A percentile compares a stretch with the other conserved stretches of the same genome.
Evolutionary conservation across 1,140 invertebrate genomes (phyloP).

Genomic region (Drosophila subobscura): DNA sequence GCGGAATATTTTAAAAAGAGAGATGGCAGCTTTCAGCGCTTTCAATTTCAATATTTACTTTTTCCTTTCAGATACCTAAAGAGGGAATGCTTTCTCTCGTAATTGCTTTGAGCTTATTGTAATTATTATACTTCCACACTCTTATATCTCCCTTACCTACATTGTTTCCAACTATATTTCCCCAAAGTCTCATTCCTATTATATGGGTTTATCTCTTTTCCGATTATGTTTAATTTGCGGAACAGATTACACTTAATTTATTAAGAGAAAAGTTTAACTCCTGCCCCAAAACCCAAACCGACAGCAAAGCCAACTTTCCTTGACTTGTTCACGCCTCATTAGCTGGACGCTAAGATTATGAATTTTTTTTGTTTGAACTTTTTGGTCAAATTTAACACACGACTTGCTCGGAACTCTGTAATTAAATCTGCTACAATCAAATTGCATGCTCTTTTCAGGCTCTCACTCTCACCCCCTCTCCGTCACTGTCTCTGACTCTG

Average conservation of each 20-base stretch:
- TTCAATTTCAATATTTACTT: background rate
- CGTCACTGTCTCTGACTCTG: background rate
- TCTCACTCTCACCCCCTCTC: background rate
- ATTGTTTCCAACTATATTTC: slow-evolving; percentile 3
- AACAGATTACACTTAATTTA: slow-evolving; percentile 65
- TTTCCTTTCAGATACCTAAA: background rate
- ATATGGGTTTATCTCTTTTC: slow-evolving; percentile 7
- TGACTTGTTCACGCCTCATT: slow-evolving; percentile 52
- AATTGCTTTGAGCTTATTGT: too few relatives aligned
- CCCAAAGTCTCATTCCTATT: background rate
- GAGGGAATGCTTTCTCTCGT: background rate
- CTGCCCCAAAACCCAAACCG: background rate
- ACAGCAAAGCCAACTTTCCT: background rate
- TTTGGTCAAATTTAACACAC: slow-evolving; percentile 51
- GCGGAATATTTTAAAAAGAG: slow-evolving; percentile 52
- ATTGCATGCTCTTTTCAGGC: slow-evolving; percentile 37
- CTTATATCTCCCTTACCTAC: too few relatives aligned
- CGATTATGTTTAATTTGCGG: slow-evolving; percentile 42
- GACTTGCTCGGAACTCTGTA: slow-evolving; percentile 52
- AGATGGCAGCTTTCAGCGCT: background rate
- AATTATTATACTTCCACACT: too few relatives aligned
- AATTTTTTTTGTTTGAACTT: slow-evolving; percentile 53
- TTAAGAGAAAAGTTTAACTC: slow-evolving; percentile 38
- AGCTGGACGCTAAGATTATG: slow-evolving; percentile 54
- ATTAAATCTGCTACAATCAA: slow-evolving; percentile 65